Conservation (phyloP, 2,113 vertebrate genomes). For the Heliornis fulica region DNA sequence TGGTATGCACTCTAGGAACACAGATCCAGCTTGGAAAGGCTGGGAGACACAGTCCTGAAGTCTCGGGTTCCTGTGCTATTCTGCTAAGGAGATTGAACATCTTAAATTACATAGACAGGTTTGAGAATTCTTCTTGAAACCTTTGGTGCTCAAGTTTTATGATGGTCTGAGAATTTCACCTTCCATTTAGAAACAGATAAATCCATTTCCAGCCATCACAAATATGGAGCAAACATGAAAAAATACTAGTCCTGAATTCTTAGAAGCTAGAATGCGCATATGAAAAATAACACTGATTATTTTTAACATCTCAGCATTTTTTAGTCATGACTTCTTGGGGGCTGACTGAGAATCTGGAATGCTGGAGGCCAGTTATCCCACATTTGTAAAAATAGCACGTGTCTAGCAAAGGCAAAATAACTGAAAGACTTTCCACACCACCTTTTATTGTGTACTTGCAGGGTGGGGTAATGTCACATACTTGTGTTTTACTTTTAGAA, state of each 20-base stretch:
- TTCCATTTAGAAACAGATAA: neutral
- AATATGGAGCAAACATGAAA: neutral
- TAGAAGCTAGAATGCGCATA: neutral
- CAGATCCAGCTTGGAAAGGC: neutral
- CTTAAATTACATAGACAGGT: neutral
- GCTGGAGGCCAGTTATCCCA: neutral
- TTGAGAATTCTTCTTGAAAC: neutral
- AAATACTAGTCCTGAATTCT: neutral
- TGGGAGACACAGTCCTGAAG: neutral
- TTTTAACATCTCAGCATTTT: conserved; percentile 55
- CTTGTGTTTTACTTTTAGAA: neutral
- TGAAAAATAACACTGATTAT: conserved; percentile 22
- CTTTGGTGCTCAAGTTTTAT: neutral
- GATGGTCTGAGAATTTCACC: neutral
- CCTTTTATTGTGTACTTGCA: neutral
- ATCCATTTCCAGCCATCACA: neutral
- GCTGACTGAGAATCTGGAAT: conserved; percentile 10
- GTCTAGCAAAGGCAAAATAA: neutral
- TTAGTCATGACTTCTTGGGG: neutral
- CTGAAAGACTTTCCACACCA: neutral
- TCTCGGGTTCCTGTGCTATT: neutral
- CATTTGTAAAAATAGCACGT: conserved; percentile 19
- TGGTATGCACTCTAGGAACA: neutral
- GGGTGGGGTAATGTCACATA: neutral
- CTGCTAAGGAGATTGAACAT: neutral